These are phyloP conservation scores for Mechanitis mazaeus DNA, from an alignment of 2,888 invertebrate genomes.

Conservation along the genomic window DNA sequence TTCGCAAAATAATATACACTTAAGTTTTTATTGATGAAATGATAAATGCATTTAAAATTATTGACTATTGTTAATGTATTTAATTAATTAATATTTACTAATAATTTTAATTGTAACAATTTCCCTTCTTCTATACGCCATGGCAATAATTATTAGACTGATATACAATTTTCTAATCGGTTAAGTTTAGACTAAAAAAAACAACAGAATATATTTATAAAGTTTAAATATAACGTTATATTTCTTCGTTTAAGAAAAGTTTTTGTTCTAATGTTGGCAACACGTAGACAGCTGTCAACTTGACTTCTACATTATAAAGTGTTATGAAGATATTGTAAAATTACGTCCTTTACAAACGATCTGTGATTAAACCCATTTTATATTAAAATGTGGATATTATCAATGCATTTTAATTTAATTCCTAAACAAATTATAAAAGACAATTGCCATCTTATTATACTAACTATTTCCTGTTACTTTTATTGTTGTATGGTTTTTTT, in stretches of 20 bases:
- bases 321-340: background rate
- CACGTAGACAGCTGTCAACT: no score
- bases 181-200: background rate
- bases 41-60: background rate
- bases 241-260: no score
- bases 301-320: no score
- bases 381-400: slow-evolving; percentile 68
- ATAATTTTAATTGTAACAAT: background rate
- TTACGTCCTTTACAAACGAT: slow-evolving; percentile 34
- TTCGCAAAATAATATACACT: background rate
- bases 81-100: background rate
- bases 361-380: slow-evolving; percentile 72
- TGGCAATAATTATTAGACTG: slow-evolving; percentile 23
- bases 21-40: background rate
- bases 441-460: slow-evolving; percentile 22
- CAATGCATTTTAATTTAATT: slow-evolving; percentile 55
- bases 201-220: background rate
- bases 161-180: slow-evolving; percentile 10
- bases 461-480: slow-evolving; percentile 34
- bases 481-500: slow-evolving; percentile 15
- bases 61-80: background rate
- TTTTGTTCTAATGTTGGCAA: no score
- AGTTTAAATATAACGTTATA: no score
- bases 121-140: slow-evolving; percentile 3
- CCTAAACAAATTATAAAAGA: slow-evolving; percentile 24